Evolutionary conservation across 2,797 vertebrate species (phyloP), one percentile per base, ranked within the genome.

Genomic region (Iguana delicatissima): DNA sequence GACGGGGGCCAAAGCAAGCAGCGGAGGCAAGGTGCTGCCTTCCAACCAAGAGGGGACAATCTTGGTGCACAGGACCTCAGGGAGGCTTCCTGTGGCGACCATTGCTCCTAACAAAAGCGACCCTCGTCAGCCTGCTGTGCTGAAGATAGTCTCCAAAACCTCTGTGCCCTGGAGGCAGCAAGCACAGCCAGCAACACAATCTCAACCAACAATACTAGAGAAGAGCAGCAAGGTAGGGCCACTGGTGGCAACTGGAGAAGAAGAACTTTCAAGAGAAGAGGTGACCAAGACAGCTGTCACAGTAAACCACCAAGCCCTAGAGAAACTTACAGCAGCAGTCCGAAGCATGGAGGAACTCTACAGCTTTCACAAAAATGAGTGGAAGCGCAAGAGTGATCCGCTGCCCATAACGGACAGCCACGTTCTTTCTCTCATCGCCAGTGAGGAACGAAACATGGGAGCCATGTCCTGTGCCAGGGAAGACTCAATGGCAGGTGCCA

Each of bases 311-410:
- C 98, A 98, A 0, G 99, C 99, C 0, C 94, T 99, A 89, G 98
- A 99, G 96, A 99, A 99, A 95, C 97, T 99, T 52, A 99, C 98
- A 12, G 99, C 99, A 0, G 99, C 99, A 0, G 99, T 99, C 62
- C 98, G 98, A 94, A 99, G 98, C 3, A 99, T 99, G 99, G 99
- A 99, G 89, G 98, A 99, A 94, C 98, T 99, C 12, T 99, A 99
- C 84, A 98, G 99, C 90, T 99, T 98, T 93, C 98, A 98, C 92
- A 97, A 98, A 77, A 98, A 98, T 5, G 99, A 99, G 91, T 99
- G 99, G 99, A 99, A 99, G 93, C 98, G 99, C 46, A 99, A 98
- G 94, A 98, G 97, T 8, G 98, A 98, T 29, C 98, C 98, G 0
- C 95, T 96, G n/a, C 98, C 97, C 0, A 96, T 98, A 92, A 97